Evolutionary conservation across 2,888 invertebrate species (phyloP).

Genomic region (Endotricha flammealis): DNA sequence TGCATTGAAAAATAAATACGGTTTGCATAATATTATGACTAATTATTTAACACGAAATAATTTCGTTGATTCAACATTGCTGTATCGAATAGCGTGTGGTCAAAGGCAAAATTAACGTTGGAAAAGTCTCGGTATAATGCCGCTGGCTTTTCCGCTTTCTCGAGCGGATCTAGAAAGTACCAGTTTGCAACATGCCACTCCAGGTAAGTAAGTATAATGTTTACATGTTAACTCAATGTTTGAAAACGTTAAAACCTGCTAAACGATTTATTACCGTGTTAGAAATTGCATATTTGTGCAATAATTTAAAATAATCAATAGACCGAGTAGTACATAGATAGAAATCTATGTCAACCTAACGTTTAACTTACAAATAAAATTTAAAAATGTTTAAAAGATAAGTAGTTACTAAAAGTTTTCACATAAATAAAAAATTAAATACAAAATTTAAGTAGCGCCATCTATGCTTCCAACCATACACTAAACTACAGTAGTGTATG

Average conservation of each 20-base stretch:
- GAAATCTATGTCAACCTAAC: too few relatives aligned
- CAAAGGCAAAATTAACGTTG: conserved; percentile 21
- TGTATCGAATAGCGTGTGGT: conserved; percentile 4
- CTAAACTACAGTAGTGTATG: conserved; percentile 9
- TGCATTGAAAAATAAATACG: too few relatives aligned
- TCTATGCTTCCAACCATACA: neutral
- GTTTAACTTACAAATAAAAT: too few relatives aligned
- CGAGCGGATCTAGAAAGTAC: conserved; percentile 20
- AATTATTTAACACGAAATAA: too few relatives aligned
- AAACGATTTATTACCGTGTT: conserved; percentile 5
- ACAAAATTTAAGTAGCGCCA: too few relatives aligned
- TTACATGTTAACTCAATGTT: conserved; percentile 13
- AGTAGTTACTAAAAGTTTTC: too few relatives aligned
- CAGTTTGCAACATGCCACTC: conserved; percentile 6
- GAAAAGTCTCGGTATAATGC: conserved; percentile 47
- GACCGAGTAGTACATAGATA: too few relatives aligned
- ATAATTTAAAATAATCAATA: too few relatives aligned
- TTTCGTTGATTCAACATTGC: neutral
- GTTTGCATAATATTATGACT: too few relatives aligned
- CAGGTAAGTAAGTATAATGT: conserved; percentile 9
- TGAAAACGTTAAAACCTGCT: conserved; percentile 7
- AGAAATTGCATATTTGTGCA: conserved; percentile 3
- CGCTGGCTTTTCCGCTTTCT: conserved; percentile 66
- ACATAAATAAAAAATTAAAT: too few relatives aligned
- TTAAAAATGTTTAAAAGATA: too few relatives aligned